Conservation (phyloP, 2,888 invertebrate genomes). For the Micoletzkya japonica region DNA sequence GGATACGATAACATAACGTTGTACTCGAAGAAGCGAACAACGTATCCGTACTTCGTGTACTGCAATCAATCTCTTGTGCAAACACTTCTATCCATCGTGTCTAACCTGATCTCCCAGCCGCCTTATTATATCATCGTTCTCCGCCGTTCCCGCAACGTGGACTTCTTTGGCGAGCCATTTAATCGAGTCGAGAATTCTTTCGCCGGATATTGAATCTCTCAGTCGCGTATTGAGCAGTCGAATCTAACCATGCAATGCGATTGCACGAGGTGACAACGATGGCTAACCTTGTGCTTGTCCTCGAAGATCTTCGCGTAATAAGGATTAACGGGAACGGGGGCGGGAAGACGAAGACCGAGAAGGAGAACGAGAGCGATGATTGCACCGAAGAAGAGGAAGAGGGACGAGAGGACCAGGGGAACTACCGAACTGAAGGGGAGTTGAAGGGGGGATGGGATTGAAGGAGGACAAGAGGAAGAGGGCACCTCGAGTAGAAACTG, state of each 20-base stretch:
- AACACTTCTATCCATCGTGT: neutral
- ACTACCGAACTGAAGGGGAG: neutral
- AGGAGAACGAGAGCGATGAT: conserved; percentile 15
- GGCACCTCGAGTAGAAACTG: neutral
- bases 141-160: conserved; percentile 57
- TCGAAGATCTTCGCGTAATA: conserved; percentile 8
- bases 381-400: conserved; percentile 13
- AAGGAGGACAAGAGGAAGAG: no score
- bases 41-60: conserved; percentile 46
- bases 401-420: conserved; percentile 4
- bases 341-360: neutral
- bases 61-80: conserved; percentile 31
- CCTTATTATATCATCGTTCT: conserved; percentile 50
- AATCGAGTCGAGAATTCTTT: conserved; percentile 17
- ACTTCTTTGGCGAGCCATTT: conserved; percentile 43
- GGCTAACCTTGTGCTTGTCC: conserved; percentile 4
- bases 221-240: neutral
- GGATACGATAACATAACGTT: conserved; percentile 46
- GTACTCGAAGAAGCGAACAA: conserved; percentile 42
- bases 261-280: neutral
- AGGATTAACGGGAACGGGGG: neutral
- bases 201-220: conserved; percentile 13
- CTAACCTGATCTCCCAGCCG: conserved; percentile 45
- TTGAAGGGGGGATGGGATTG: no score
- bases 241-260: neutral